Base-by-base conservation (phyloP, 2,797 vertebrate species). In the Sarcophilus harrisii region DNA sequence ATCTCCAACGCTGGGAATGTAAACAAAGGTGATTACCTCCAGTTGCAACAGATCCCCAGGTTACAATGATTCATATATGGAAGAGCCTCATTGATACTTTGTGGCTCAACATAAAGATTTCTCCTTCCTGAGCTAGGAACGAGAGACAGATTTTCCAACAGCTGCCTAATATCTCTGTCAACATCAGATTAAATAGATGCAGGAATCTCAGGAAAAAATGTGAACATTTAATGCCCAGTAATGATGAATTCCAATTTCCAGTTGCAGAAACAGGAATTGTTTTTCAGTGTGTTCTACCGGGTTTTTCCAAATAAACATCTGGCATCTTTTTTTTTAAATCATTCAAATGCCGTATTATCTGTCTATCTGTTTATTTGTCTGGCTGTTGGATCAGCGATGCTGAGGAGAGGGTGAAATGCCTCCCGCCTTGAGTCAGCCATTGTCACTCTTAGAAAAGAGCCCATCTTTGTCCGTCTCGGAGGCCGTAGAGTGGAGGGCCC, bases 161-260 rank as follows among this genome's bases (percentile, higher is more conserved):
- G 98, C 98, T 99, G 98, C 98, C 98, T 98, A 98, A 98, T 98
- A 98, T 98, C 98, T 98, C 98, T 98, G 98, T 98, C 98, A 98
- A 98, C 98, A 97, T 96, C 98, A 99, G 98, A 98, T 98, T 97
- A 99, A 99, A 98, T 98, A 98, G 98, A 98, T 98, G 98, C 98
- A 98, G 98, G 98, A 98, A 98, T 97, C 97, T 98, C 93, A 5
- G 98, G 66, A 38, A 98, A 98, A 92, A 97, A 98, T 96, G 96
- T 0, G 12, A 97, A 98, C 97, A 94, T 98, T 98, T 98, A 98
- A 97, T 98, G 98, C 98, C 98, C 98, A 93, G 97, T 98, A 98
- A 98, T 98, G 98, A 98, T 98, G 98, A 98, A 98, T 98, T 98
- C 97, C 96, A 98, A 98, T 98, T 98, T 98, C 97, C 98, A 98